These are phyloP conservation scores for Drosophila fulvimacula DNA, from an alignment of 2,888 invertebrate species.

Conservation along the genomic window DNA sequence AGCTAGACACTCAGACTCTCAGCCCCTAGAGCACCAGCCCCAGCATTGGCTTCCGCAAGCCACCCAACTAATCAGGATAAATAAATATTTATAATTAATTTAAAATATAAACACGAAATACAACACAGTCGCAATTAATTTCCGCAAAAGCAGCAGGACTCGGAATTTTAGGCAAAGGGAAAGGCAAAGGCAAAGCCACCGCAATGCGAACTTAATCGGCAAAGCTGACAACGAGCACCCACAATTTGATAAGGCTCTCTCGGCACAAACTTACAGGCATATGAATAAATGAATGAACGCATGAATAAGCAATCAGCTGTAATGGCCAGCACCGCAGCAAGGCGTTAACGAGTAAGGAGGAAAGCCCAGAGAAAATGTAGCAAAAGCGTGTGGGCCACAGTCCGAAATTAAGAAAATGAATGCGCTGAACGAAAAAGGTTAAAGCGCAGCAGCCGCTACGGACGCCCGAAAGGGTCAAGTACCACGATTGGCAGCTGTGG, in stretches of 20 bases:
- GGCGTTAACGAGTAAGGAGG: constrained; percentile 11
- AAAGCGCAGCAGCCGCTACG: constrained; percentile 42
- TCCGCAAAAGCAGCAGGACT: constrained; percentile 18
- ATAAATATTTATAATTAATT: constrained; percentile 81
- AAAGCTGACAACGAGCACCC: constrained; percentile 21
- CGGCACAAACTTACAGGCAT: constrained; percentile 53
- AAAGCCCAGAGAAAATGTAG: background rate
- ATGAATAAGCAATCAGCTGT: constrained; percentile 78
- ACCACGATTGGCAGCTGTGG: constrained; percentile 15
- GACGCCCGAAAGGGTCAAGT: constrained; percentile 50
- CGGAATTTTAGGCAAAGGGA: background rate
- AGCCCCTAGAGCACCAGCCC: background rate
- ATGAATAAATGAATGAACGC: constrained; percentile 78
- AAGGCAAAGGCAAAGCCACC: too few relatives aligned
- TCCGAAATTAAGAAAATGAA: constrained; percentile 62
- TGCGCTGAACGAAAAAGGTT: constrained; percentile 39
- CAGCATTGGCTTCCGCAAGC: background rate
- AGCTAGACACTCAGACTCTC: constrained; percentile 19
- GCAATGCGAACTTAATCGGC: constrained; percentile 22
- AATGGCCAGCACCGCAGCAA: constrained; percentile 57
- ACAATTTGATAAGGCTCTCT: constrained; percentile 49
- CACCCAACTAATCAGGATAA: constrained; percentile 75
- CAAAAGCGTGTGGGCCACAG: constrained; percentile 14
- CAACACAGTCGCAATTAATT: constrained; percentile 74
- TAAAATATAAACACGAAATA: constrained; percentile 75